Conservation (phyloP, 2,113 vertebrate species). For the Hemichromis elongatus region DNA sequence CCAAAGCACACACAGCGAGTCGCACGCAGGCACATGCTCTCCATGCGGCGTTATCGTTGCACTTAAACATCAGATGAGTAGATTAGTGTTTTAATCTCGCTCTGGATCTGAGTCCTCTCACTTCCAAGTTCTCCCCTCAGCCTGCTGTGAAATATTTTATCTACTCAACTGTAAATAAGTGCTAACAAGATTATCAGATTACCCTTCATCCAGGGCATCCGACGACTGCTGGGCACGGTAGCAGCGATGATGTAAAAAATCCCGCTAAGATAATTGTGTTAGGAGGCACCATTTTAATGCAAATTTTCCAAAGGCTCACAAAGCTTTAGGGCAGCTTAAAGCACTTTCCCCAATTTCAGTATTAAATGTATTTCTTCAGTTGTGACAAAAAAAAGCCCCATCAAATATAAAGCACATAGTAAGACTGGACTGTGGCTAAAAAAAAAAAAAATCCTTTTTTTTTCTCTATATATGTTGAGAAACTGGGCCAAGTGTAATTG, state of each 20-base stretch:
- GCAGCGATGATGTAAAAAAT: conserved; percentile 21
- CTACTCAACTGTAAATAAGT: conserved; percentile 55
- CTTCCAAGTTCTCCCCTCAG: neutral
- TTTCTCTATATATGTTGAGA: neutral
- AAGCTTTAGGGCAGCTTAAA: conserved; percentile 36
- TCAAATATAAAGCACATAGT: neutral
- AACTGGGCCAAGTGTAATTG: conserved; percentile 38
- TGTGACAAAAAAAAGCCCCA: neutral
- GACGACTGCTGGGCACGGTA: conserved; percentile 33
- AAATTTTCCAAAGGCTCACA: conserved; percentile 6
- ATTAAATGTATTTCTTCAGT: conserved; percentile 1
- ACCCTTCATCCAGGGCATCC: conserved; percentile 26
- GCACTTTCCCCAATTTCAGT: neutral
- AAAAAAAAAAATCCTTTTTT: neutral
- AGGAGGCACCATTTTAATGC: conserved; percentile 24
- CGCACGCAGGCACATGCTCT: neutral
- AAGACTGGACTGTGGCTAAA: neutral
- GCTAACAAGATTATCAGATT: conserved; percentile 67
- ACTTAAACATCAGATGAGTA: conserved; percentile 45
- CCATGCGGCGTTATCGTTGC: neutral
- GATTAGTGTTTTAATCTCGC: conserved; percentile 55
- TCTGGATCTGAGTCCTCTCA: conserved; percentile 11
- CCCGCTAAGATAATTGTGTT: conserved; percentile 27
- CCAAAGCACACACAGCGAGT: neutral
- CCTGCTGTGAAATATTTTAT: conserved; percentile 49